Evolutionary conservation across 37 sponge, comb jelly and placozoan genomes (phyloP).

Genomic region (Ephydatia muelleri): DNA sequence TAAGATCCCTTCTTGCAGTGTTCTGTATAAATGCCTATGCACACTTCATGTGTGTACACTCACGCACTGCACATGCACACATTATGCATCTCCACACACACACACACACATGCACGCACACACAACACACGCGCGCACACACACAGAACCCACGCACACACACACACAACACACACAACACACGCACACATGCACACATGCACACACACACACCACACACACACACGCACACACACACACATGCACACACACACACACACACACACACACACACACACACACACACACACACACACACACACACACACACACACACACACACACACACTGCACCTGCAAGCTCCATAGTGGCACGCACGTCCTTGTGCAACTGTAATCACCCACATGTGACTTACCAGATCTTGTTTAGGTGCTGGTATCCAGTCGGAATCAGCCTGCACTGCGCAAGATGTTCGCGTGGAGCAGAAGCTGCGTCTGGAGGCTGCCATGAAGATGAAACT

Average conservation of each 20-base stretch:
- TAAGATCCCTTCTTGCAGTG: too few relatives aligned
- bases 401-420: not conserved
- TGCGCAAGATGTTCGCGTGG: not conserved
- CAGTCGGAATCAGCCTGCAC: not conserved
- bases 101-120: too few relatives aligned
- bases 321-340: not conserved
- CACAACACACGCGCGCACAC: too few relatives aligned
- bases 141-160: too few relatives aligned
- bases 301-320: conserved; percentile 17
- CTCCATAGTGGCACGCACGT: not conserved
- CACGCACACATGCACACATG: not conserved
- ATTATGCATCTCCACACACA: too few relatives aligned
- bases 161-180: too few relatives aligned
- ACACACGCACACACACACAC: conserved; percentile 5
- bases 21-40: too few relatives aligned
- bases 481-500: conserved; percentile 58
- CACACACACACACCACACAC: conserved; percentile 11
- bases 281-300: conserved; percentile 21
- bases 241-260: conserved; percentile 16
- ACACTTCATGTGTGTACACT: too few relatives aligned
- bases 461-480: conserved; percentile 48
- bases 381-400: not conserved
- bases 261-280: conserved; percentile 19
- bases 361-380: not conserved
- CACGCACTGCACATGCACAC: too few relatives aligned